Percentiles rank a stretch among this genome's conserved stretches.
Evolutionary conservation across 2,888 invertebrate species (phyloP).

Genomic region (Heliothis peltigera): DNA sequence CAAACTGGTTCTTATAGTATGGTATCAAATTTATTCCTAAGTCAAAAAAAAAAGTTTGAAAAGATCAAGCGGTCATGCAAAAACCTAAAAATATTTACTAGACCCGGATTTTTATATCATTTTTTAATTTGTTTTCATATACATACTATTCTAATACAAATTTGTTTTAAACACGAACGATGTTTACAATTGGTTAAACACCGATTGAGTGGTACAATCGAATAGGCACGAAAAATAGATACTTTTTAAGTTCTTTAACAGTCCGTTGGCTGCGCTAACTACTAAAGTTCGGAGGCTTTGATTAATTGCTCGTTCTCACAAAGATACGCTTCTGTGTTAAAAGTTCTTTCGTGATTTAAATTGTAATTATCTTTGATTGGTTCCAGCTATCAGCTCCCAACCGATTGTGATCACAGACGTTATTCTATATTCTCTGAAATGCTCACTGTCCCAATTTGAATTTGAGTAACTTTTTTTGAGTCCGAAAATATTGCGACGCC

Average conservation of each 20-base stretch:
- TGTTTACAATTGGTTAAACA: slow-evolving; percentile 54
- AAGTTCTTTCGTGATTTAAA: slow-evolving; percentile 56
- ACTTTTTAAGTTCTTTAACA: slow-evolving; percentile 33
- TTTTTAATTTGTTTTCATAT: not conserved
- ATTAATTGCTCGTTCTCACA: slow-evolving; percentile 55
- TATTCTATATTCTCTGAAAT: slow-evolving; percentile 43
- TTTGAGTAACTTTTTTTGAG: slow-evolving; percentile 13
- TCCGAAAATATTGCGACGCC: not conserved
- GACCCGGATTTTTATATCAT: too few species aligned
- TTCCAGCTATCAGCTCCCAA: slow-evolving; percentile 43
- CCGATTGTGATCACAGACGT: slow-evolving; percentile 45
- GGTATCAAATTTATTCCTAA: too few species aligned
- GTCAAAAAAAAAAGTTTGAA: too few species aligned
- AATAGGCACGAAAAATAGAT: slow-evolving; percentile 31
- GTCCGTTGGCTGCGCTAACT: slow-evolving; percentile 43
- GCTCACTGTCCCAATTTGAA: slow-evolving; percentile 16
- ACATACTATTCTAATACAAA: too few species aligned
- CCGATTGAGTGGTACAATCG: slow-evolving; percentile 46
- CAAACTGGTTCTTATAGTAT: too few species aligned
- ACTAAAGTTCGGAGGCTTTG: slow-evolving; percentile 47
- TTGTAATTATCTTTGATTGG: slow-evolving; percentile 60
- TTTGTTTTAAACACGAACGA: slow-evolving; percentile 41
- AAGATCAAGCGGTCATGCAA: too few species aligned
- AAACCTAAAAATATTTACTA: too few species aligned
- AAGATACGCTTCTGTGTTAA: slow-evolving; percentile 57